Evolutionary conservation across 2,888 invertebrate species (phyloP).

Genomic region (Bibio marci): DNA sequence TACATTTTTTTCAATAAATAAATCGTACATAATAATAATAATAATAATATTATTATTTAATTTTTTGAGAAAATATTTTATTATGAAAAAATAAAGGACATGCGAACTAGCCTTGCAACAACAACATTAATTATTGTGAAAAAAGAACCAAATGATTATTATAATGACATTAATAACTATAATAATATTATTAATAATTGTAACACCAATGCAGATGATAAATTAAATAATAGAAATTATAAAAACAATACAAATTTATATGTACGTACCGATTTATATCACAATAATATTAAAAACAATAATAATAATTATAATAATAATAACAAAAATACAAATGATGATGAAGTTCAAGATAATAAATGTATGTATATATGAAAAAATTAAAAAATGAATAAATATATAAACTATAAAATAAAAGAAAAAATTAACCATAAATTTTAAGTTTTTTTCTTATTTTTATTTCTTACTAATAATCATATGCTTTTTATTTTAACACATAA

Average conservation of each 20-base stretch:
- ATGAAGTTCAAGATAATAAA: conserved; percentile 7
- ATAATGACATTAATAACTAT: conserved; percentile 7
- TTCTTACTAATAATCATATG: too few species aligned
- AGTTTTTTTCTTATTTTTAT: too few species aligned
- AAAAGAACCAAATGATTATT: conserved; percentile 21
- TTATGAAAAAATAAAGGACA: conserved; percentile 13
- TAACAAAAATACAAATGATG: conserved; percentile 5
- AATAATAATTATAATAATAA: neutral
- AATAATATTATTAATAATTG: conserved; percentile 2
- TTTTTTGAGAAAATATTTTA: too few species aligned
- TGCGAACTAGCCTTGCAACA: conserved; percentile 30
- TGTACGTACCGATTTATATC: neutral
- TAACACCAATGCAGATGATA: conserved; percentile 1
- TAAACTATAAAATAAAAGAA: too few species aligned
- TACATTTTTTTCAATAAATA: too few species aligned
- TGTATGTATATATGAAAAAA: conserved; percentile 8
- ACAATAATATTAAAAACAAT: neutral
- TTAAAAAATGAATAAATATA: too few species aligned
- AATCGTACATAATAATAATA: too few species aligned
- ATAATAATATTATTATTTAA: too few species aligned
- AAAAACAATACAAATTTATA: neutral
- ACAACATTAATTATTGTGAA: conserved; percentile 30
- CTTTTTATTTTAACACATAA: too few species aligned
- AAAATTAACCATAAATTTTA: too few species aligned
- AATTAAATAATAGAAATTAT: neutral